Evolutionary conservation across 2,113 vertebrate genomes (phyloP), one percentile per base, ranked within the genome.

Genomic region (Grallaria varia): DNA sequence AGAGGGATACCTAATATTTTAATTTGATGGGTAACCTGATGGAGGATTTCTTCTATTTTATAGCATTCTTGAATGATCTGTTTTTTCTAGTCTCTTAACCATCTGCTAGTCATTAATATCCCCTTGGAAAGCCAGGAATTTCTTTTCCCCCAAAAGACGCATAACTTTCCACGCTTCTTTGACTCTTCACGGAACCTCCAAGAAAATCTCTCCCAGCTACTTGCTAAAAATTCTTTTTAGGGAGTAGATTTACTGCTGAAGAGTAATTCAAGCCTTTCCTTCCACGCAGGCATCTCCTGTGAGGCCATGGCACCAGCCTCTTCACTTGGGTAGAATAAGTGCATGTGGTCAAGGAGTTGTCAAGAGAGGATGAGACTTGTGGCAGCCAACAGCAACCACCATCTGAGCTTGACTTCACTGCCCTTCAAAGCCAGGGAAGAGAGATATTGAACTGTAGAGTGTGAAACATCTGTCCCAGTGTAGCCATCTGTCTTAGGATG

Each of bases 21-120:
- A 83, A 39, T 92, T 84, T 37, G 87, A 5, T 21, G 53, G 44
- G 18, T 16, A 86, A 22, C 35, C 52, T 86, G 19, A 58, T 58
- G 47, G 11, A 73, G 25, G 33, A 80, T 13, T 63, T 35, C 25
- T 56, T 59, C 42, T 47, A 56, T 81, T 81, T 81, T 58, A 72
- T 66, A 56, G 27, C 42, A 67, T 78, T 37, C 25, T 78, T 72
- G 37, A 92, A 75, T 35, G 72, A 39, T 62, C 39, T 13, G 7
- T 72, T 94, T 90, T 74, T 44, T 20, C 72, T 31, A 27, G 39
- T 40, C 56, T 93, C 21, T 63, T 89, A 79, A 35, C 78, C 91
- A 91, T 95, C 87, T 95, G 94, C 72, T 91, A 77, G 78, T 83
- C 68, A 74, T 96, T 96, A 90, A 90, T 67, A 88, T 59, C 35